These are phyloP conservation scores for Eupeodes corollae DNA, from an alignment of 1,140 invertebrate genomes.

Conservation along the genomic window DNA sequence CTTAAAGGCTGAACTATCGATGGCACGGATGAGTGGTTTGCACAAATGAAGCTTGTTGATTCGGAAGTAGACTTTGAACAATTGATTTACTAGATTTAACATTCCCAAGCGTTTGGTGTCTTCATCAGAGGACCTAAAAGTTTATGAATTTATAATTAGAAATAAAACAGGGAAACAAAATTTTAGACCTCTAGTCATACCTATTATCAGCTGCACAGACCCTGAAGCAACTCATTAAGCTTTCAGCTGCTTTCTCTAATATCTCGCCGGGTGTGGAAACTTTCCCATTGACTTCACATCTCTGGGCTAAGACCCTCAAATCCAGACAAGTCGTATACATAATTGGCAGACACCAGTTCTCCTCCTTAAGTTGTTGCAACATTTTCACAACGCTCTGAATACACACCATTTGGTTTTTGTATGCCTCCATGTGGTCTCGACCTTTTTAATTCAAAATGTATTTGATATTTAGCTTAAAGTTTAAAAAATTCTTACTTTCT, in stretches of 20 bases:
- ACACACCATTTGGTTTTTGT: conserved; percentile 62
- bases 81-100: conserved; percentile 89
- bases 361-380: conserved; percentile 80
- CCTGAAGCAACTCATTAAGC: conserved; percentile 86
- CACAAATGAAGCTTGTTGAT: conserved; percentile 96
- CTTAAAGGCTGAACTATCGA: conserved; percentile 82
- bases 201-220: conserved; percentile 90
- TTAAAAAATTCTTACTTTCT: conserved; percentile 39
- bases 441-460: conserved; percentile 36
- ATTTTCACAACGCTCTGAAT: conserved; percentile 72
- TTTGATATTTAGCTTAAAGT: background rate
- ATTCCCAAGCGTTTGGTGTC: conserved; percentile 93
- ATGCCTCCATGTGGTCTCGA: conserved; percentile 63
- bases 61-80: conserved; percentile 95
- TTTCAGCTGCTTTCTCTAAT: conserved; percentile 88
- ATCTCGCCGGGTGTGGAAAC: conserved; percentile 56
- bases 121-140: conserved; percentile 58
- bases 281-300: conserved; percentile 52
- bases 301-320: conserved; percentile 68
- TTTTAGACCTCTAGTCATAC: conserved; percentile 3
- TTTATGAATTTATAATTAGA: background rate
- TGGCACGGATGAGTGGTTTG: conserved; percentile 91
- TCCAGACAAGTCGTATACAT: conserved; percentile 85
- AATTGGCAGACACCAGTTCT: conserved; percentile 89
- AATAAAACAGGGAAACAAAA: too few relatives aligned